A percentile compares a stretch with the other conserved stretches of the same genome.
These are phyloP conservation scores for Myotis pilosus DNA, from an alignment of 2,797 vertebrate genomes.

Conservation along the genomic window DNA sequence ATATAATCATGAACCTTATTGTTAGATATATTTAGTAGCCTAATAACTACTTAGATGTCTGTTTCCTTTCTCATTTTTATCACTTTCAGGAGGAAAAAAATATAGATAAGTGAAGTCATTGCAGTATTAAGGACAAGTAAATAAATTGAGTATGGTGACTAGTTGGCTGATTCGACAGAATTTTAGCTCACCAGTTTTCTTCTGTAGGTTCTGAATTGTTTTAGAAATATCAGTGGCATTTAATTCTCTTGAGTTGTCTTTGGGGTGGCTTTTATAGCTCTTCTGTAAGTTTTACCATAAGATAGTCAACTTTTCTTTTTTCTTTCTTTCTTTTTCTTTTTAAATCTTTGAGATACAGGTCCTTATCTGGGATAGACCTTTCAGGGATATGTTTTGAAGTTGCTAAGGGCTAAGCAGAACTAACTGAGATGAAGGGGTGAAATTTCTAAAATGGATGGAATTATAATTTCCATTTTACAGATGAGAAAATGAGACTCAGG, in stretches of 20 bases:
- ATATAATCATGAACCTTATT: constrained; percentile 17
- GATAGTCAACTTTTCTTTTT: constrained; percentile 29
- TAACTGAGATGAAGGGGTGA: not conserved
- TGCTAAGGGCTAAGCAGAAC: not conserved
- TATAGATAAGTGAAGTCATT: not conserved
- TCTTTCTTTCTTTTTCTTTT: not conserved
- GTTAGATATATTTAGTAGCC: constrained; percentile 42
- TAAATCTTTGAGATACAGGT: not conserved
- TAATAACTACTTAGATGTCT: constrained; percentile 13
- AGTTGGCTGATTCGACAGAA: constrained; percentile 18
- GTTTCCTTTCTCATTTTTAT: constrained; percentile 60
- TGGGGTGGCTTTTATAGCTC: constrained; percentile 14
- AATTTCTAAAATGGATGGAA: constrained; percentile 31
- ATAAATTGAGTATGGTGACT: not conserved
- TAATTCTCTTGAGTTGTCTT: constrained; percentile 38
- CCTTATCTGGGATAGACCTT: not conserved
- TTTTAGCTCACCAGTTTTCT: constrained; percentile 21
- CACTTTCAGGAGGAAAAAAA: constrained; percentile 1
- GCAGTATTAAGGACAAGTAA: not conserved
- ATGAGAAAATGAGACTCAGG: constrained; percentile 41
- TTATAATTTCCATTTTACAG: constrained; percentile 58
- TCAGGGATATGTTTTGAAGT: not conserved
- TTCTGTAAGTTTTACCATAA: constrained; percentile 39
- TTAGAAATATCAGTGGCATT: constrained; percentile 7
- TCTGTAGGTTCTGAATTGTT: constrained; percentile 45